Evolutionary conservation across 2,797 vertebrate genomes (phyloP), one percentile per base, ranked within the genome.

Genomic region (Loriculus beryllinus): DNA sequence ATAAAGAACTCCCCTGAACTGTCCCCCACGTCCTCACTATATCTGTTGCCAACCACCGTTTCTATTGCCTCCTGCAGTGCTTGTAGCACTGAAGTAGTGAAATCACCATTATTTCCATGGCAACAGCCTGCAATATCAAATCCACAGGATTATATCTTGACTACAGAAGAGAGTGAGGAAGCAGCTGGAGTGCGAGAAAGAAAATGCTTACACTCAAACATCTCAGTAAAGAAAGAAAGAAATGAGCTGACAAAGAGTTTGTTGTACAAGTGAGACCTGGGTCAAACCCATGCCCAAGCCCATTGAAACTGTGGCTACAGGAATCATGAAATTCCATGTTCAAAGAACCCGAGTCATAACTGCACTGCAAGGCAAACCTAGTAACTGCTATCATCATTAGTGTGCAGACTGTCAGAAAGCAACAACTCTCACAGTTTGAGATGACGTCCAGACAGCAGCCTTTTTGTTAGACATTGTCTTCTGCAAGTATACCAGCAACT

Each of bases 71-170:
- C 95, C 82, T 64, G 47, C 85, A 95, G 86, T 47, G 76, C 68
- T 86, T 96, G 59, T 84, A 96, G 88, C 81, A 88, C 75, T 57
- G 71, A 95, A 96, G 94, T 94, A 90, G 90, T 64, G 82, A 95
- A 93, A 92, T 93, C 95, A 93, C 93, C 92, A 96, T 95, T 93
- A 96, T 97, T 97, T 96, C 97, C 96, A 96, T 96, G 93, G 96
- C 93, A 97, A 97, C 92, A 92, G 88, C 75, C 93, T 82, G 93
- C 91, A 95, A 88, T 94, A 95, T 95, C 82, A 96, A 89, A 96
- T 94, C 90, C 91, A 92, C 82, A 83, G 94, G 94, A 93, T 95
- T 96, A 95, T 49, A 88, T 89, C 90, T 95, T 95, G 88, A 95
- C 95, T 95, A 78, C 78, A 95, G 91, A 93, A 93, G 57, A 89